Conservation (phyloP, 2,888 invertebrate genomes). For the Galerucella nymphaeae region DNA sequence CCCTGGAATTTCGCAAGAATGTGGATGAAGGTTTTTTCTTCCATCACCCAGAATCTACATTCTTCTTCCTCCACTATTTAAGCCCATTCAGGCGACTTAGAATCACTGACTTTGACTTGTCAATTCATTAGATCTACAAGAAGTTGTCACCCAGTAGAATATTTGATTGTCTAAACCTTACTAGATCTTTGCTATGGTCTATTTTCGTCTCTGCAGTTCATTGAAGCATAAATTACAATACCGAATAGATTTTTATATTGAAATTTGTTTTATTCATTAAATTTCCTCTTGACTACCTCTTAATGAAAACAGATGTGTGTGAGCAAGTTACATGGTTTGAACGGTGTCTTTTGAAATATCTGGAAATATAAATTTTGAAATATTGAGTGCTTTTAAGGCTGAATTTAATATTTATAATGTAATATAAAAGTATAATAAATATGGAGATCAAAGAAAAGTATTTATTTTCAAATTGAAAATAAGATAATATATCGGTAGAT, state of each 20-base stretch:
- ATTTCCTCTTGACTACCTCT: background rate
- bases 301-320: background rate
- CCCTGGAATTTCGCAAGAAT: too few relatives aligned
- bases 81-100: too few relatives aligned
- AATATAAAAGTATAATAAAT: constrained; percentile 41
- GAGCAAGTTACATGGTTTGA: background rate
- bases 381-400: constrained; percentile 49
- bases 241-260: background rate
- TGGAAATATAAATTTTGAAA: constrained; percentile 25
- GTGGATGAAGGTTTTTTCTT: too few relatives aligned
- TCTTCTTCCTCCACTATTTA: too few relatives aligned
- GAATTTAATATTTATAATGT: constrained; percentile 47
- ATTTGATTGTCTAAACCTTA: too few relatives aligned
- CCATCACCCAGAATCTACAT: too few relatives aligned
- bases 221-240: background rate
- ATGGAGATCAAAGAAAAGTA: constrained; percentile 42
- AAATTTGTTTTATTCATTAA: background rate
- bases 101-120: too few relatives aligned
- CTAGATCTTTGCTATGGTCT: too few relatives aligned
- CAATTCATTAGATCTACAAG: too few relatives aligned
- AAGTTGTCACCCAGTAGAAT: too few relatives aligned
- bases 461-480: constrained; percentile 48
- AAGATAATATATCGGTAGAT: constrained; percentile 48
- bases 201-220: too few relatives aligned
- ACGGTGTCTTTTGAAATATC: background rate